Percentiles rank a stretch among this genome's conserved stretches.
Conservation (phyloP, 2,113 vertebrate species). For the Tinamus guttatus region DNA sequence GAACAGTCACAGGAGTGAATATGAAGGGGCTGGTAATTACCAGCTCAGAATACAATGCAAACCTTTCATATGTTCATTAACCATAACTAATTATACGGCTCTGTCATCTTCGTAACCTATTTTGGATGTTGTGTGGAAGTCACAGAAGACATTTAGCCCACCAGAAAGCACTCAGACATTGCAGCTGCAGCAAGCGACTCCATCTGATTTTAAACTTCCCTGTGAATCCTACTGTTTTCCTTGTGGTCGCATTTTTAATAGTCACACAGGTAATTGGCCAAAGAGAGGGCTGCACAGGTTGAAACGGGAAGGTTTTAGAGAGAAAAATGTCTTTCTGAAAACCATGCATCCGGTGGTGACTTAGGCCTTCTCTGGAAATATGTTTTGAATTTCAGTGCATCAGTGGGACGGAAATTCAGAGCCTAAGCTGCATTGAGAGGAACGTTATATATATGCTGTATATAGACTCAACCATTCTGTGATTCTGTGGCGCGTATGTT, state of each 20-base stretch:
- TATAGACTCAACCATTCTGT: too few relatives aligned
- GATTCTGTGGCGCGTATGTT: too few relatives aligned
- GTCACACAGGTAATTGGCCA: conserved; percentile 12
- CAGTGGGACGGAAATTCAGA: conserved; percentile 20
- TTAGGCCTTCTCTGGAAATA: conserved; percentile 21
- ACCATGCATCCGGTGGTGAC: not conserved
- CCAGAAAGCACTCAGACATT: not conserved
- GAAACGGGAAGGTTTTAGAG: conserved; percentile 10
- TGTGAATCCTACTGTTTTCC: not conserved
- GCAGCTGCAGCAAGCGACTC: not conserved
- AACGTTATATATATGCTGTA: not conserved
- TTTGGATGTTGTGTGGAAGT: not conserved
- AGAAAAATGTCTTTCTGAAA: conserved; percentile 25
- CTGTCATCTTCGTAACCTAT: not conserved
- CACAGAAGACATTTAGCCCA: not conserved
- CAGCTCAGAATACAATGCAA: not conserved
- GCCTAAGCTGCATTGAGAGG: not conserved
- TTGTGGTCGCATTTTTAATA: conserved; percentile 13
- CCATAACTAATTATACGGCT: not conserved
- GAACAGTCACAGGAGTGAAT: not conserved
- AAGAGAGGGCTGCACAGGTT: not conserved
- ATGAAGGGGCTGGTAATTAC: conserved; percentile 1
- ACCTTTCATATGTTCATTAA: conserved; percentile 1
- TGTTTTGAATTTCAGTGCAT: conserved; percentile 39
- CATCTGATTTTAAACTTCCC: not conserved